Base-by-base conservation (phyloP, 2,113 vertebrate genomes). In the Myotis lucifugus region DNA sequence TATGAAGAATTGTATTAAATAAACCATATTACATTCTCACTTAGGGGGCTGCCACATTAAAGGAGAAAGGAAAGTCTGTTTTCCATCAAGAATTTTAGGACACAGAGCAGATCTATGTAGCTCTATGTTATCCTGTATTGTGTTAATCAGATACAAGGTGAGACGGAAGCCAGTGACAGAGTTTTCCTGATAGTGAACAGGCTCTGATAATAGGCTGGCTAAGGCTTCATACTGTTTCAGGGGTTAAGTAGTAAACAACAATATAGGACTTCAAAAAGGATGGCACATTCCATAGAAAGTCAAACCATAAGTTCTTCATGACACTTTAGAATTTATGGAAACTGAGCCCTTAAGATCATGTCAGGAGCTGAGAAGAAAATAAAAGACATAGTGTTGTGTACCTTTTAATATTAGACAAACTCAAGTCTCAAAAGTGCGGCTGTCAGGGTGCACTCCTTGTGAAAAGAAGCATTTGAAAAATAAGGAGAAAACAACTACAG, bases 81-180 rank as follows among this genome's bases (percentile, higher is more conserved):
- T 98, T 98, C 93, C 90, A 98, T 99, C 98, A 98, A 95, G 95
- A 95, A 77, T 74, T 92, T 96, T 94, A 52, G 97, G 98, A 98
- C 98, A 98, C 95, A 98, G 97, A 98, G 96, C 98, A 98, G 98
- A 98, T 96, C 98, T 97, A 17, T 98, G 97, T 98, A 97, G 98
- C 86, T 96, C 96, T 97, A 0, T 98, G 98, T 98, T 98, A 98
- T 97, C 97, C 98, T 98, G 96, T 95, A 97, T 96, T 97, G 98
- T 98, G 98, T 98, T 98, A 97, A 98, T 98, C 98, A 98, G 96
- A 97, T 97, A 97, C 98, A 97, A 98, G 98, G 98, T 98, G 98
- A 98, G 98, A 98, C 93, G 93, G 98, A 98, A 98, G 96, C 98
- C 98, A 98, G 97, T 97, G 98, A 98, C 98, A 98, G 97, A 95